Evolutionary conservation across 1,140 invertebrate genomes (phyloP).

Genomic region (Adelges cooleyi): DNA sequence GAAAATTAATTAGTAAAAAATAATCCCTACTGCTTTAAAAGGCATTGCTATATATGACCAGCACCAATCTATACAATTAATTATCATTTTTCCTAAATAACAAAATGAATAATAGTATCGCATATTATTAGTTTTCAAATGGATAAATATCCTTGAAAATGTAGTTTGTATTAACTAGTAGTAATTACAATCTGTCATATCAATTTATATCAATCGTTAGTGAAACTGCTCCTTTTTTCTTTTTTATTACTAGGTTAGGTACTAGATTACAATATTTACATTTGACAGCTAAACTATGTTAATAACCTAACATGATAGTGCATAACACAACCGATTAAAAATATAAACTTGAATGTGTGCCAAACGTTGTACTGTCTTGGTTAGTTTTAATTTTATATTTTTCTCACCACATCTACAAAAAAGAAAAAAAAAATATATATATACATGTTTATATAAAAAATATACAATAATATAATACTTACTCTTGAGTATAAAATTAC

Average conservation of each 20-base stretch:
- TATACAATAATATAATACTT: neutral
- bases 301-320: conserved; percentile 20
- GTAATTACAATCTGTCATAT: too few relatives aligned
- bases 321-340: conserved; percentile 21
- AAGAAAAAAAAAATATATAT: neutral
- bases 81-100: too few relatives aligned
- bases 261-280: neutral
- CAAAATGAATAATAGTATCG: too few relatives aligned
- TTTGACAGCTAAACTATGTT: conserved; percentile 31
- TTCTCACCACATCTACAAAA: conserved; percentile 11
- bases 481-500: neutral
- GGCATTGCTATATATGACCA: too few relatives aligned
- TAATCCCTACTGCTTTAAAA: too few relatives aligned
- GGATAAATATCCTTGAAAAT: too few relatives aligned
- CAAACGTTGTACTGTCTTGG: conserved; percentile 19
- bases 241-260: neutral
- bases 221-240: neutral
- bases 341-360: conserved; percentile 18
- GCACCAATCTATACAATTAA: too few relatives aligned
- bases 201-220: neutral
- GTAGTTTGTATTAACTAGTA: too few relatives aligned
- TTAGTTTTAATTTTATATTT: conserved; percentile 26
- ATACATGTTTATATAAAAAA: conserved; percentile 3
- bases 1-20: too few relatives aligned
- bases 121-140: too few relatives aligned